Evolutionary conservation across 2,888 invertebrate species (phyloP), one percentile per base, ranked within the genome.

Genomic region (Selenia dentaria): DNA sequence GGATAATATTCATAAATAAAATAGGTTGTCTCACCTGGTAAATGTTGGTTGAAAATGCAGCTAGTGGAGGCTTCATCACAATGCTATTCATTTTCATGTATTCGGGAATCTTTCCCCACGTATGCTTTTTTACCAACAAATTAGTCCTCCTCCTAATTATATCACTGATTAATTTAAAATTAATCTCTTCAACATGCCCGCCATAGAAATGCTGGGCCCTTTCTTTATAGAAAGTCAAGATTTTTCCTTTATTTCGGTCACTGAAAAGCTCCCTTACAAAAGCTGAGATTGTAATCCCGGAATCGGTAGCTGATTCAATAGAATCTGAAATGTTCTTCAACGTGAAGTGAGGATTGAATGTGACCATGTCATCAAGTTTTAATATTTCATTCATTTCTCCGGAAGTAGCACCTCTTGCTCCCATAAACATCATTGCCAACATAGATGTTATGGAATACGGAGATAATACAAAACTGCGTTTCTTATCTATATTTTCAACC

Each of bases 371-470:
- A 70, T 97, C 97, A 9, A 97, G 84, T 62, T 94, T 94, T 0
- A 97, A 84, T 6, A 97, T 93, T 67, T 96, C 96, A 70, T 97
- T 97, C 95, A 97, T 96, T 91, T 97, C 96, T 0, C 96, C 96
- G 0, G 97, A 97, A 0, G 97, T 97, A 1, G 95, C 93, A 1
- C 97, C 97, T 57, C 95, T 92, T 0, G 97, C 96, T 0, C 97
- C 97, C 63, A 97, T 92, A 74, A 97, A 97, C 48, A 97, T 94
- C 97, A 97, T 97, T 0, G 96, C 96, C n/a, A 97, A 79, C 83
- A 96, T 93, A 0, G 97, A 96, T 0, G 96, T 96, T 42, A 96
- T 92, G 0, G 96, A 96, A 67, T 96, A 97, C 0, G 97, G 97
- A 0, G 96, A 96, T 10, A 97, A 80, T 6, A 96, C 94, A 57